A percentile compares a stretch with the other conserved stretches of the same genome.
phyloP scores from a whole-genome alignment of 2,797 vertebrate genomes.

The Gymnodraco acuticeps region DNA sequence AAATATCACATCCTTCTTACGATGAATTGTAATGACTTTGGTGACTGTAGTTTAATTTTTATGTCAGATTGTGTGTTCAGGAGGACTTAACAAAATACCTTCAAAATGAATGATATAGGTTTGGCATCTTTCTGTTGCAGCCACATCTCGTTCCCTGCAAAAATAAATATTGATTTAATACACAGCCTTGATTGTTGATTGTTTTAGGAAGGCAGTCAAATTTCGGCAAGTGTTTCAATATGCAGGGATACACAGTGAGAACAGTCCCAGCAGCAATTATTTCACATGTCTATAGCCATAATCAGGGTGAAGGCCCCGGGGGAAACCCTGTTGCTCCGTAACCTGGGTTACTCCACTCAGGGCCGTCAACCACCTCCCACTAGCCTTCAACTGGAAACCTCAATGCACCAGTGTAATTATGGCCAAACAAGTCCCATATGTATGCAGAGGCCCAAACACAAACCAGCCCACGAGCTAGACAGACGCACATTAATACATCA shows the following conservation, averaged over 20 bases:
- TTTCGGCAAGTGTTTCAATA: constrained; percentile 21
- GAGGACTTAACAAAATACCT: no score
- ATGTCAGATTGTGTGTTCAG: no score
- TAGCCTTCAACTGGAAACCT: constrained; percentile 81
- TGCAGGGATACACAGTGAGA: constrained; percentile 28
- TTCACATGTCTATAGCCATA: constrained; percentile 56
- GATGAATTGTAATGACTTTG: no score
- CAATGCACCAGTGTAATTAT: constrained; percentile 90
- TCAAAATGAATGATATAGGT: no score
- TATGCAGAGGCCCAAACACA: constrained; percentile 49
- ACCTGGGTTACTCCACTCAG: constrained; percentile 71
- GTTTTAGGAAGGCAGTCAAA: background rate
- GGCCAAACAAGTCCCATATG: constrained; percentile 87
- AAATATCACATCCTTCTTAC: no score
- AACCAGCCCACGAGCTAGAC: background rate
- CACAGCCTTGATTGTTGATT: background rate
- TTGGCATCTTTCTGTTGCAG: background rate
- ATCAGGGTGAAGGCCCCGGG: constrained; percentile 63
- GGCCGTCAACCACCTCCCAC: constrained; percentile 72
- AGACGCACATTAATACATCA: constrained; percentile 51
- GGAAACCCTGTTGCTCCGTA: constrained; percentile 70
- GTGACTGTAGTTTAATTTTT: no score
- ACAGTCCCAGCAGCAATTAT: constrained; percentile 42
- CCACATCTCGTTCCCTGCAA: background rate
- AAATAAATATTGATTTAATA: background rate